Evolutionary conservation across 2,113 vertebrate genomes (phyloP).

Genomic region (Rhadina sibilatrix): DNA sequence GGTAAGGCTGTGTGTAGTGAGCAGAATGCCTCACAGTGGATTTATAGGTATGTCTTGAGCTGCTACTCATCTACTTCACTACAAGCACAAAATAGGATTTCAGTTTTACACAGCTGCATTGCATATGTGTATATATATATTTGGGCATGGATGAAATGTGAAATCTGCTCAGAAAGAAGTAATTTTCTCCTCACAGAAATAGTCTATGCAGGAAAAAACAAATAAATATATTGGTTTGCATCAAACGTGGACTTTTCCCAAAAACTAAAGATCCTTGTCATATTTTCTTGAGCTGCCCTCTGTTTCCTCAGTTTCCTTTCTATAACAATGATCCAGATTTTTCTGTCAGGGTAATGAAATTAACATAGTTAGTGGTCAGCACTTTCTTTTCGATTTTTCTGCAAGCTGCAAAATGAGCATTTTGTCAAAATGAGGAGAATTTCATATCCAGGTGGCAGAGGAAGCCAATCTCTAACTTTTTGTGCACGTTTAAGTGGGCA

Average conservation of each 20-base stretch:
- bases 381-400: slow-evolving; percentile 25
- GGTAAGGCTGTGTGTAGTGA: neutral
- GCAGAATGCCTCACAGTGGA: neutral
- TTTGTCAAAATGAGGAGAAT: slow-evolving; percentile 49
- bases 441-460: slow-evolving; percentile 11
- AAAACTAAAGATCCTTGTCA: neutral
- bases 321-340: neutral
- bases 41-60: neutral
- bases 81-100: neutral
- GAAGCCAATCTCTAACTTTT: slow-evolving; percentile 33
- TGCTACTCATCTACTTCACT: neutral
- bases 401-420: slow-evolving; percentile 30
- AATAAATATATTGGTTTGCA: neutral
- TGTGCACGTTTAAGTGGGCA: slow-evolving; percentile 22
- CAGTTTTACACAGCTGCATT: neutral
- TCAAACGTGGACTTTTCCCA: neutral
- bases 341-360: neutral
- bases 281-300: neutral
- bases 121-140: neutral
- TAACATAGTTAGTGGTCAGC: slow-evolving; percentile 24
- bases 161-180: neutral
- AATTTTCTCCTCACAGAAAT: neutral
- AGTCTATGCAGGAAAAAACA: neutral
- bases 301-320: slow-evolving; percentile 4
- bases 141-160: neutral